Conservation (phyloP, 2,888 invertebrate genomes). For the Xanthia togata region DNA sequence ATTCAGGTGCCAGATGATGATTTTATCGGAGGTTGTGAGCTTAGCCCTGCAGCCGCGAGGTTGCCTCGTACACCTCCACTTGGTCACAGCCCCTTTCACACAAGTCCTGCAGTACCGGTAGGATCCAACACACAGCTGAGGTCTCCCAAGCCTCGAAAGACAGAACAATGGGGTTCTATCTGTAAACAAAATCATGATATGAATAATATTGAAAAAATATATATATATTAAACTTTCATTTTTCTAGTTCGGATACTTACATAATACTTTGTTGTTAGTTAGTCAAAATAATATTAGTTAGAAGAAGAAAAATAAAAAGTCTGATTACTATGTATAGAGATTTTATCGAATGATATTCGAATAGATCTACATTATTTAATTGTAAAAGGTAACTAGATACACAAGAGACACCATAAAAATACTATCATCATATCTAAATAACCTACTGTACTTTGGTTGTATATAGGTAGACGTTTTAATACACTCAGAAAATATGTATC, state of each 20-base stretch:
- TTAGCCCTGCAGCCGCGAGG: conserved; percentile 67
- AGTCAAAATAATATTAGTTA: too few species aligned
- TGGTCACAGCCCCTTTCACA: conserved; percentile 44
- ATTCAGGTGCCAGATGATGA: conserved; percentile 56
- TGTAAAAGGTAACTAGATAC: conserved; percentile 2
- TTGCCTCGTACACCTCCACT: conserved; percentile 70
- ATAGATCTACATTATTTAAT: background rate
- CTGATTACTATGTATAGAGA: background rate
- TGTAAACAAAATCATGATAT: conserved; percentile 34
- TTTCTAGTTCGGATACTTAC: conserved; percentile 17
- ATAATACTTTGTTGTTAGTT: background rate
- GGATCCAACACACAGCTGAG: conserved; percentile 64
- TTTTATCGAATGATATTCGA: conserved; percentile 6
- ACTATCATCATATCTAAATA: background rate
- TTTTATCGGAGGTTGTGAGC: conserved; percentile 63
- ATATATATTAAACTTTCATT: background rate
- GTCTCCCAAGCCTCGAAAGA: conserved; percentile 64
- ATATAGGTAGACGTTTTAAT: background rate
- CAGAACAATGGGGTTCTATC: conserved; percentile 53
- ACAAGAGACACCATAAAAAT: background rate
- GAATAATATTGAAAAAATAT: background rate
- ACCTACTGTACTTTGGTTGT: background rate
- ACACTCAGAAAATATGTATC: background rate
- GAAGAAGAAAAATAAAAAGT: background rate
- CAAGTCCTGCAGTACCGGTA: conserved; percentile 62